Conservation (phyloP, 2,888 invertebrate genomes). For the Agrochola lota region DNA sequence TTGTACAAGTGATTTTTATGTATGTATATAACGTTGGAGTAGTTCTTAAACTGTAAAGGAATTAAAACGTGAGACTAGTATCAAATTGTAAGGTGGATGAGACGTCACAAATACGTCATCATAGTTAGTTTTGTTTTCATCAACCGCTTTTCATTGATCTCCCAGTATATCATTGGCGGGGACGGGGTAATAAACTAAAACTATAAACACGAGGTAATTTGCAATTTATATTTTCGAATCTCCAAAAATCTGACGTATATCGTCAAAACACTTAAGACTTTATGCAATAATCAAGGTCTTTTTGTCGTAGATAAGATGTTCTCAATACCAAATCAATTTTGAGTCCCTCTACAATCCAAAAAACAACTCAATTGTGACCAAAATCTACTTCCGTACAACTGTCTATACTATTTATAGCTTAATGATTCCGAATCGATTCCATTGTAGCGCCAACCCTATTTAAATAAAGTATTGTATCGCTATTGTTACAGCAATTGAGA, state of each 20-base stretch:
- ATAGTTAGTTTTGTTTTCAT: neutral
- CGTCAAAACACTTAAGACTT: no score
- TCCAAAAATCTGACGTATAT: neutral
- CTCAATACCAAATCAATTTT: neutral
- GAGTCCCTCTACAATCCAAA: neutral
- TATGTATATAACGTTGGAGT: slow-evolving; percentile 15
- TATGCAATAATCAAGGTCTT: no score
- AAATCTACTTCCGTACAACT: slow-evolving; percentile 39
- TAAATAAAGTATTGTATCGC: slow-evolving; percentile 61
- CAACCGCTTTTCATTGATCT: slow-evolving; percentile 15
- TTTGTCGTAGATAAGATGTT: neutral
- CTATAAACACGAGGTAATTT: neutral
- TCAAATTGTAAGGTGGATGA: no score
- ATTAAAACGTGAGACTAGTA: slow-evolving; percentile 17
- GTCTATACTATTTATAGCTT: slow-evolving; percentile 53
- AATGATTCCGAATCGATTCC: slow-evolving; percentile 57
- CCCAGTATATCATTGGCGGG: neutral
- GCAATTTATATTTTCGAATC: neutral
- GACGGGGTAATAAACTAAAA: slow-evolving; percentile 10
- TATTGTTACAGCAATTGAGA: slow-evolving; percentile 65
- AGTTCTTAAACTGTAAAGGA: slow-evolving; percentile 15
- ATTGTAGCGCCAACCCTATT: slow-evolving; percentile 58
- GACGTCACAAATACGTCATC: slow-evolving; percentile 24
- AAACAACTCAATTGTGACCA: slow-evolving; percentile 46
- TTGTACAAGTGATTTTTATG: no score